These are phyloP conservation scores for Oscheius sp. DNA, from an alignment of 2,888 invertebrate genomes.

Conservation along the genomic window DNA sequence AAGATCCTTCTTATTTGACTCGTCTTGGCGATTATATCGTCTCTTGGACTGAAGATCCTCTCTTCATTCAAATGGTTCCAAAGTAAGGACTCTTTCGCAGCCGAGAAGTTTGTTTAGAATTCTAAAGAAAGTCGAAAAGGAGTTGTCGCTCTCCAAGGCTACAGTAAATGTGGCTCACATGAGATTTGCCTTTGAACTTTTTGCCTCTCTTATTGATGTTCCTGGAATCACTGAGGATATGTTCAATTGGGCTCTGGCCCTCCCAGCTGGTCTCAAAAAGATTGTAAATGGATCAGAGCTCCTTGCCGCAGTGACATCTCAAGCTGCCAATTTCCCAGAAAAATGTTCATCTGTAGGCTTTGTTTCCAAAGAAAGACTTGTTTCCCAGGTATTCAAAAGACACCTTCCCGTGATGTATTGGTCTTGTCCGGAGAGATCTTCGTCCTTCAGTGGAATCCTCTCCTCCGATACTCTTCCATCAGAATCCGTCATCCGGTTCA, in stretches of 20 bases:
- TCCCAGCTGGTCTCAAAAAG: conserved; percentile 23
- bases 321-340: conserved; percentile 1
- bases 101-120: conserved; percentile 3
- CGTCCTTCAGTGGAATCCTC: conserved; percentile 13
- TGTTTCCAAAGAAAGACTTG: too few species aligned
- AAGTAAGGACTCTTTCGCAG: too few species aligned
- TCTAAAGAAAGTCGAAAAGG: conserved; percentile 3
- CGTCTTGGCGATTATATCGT: conserved; percentile 18
- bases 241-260: conserved; percentile 18
- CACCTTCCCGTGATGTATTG: conserved; percentile 27
- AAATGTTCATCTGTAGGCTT: conserved; percentile 13
- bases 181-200: conserved; percentile 28
- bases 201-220: conserved; percentile 30
- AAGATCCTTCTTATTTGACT: conserved; percentile 7
- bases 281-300: conserved; percentile 23
- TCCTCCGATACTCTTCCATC: conserved; percentile 3
- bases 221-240: not conserved
- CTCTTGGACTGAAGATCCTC: conserved; percentile 24
- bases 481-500: conserved; percentile 5
- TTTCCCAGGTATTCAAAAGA: not conserved
- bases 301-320: conserved; percentile 3
- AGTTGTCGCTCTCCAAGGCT: not conserved
- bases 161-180: not conserved
- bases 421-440: conserved; percentile 1
- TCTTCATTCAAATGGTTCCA: conserved; percentile 15